Evolutionary conservation across 1,140 invertebrate species (phyloP).

Genomic region (Lithobius niger): DNA sequence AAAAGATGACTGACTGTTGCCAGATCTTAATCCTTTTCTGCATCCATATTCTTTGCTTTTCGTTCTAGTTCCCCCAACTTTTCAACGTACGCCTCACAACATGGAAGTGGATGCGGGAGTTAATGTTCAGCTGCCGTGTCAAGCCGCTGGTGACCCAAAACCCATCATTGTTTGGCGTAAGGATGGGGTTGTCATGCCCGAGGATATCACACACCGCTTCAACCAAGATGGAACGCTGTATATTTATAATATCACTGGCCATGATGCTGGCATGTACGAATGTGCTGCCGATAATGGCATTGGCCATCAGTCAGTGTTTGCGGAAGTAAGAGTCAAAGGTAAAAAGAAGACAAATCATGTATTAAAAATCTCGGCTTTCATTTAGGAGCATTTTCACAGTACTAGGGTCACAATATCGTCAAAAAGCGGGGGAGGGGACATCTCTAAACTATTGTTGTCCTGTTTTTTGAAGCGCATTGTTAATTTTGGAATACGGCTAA

Average conservation of each 20-base stretch:
- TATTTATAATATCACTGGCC: constrained; percentile 54
- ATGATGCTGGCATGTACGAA: constrained; percentile 74
- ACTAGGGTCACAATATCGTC: no score
- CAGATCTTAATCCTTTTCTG: no score
- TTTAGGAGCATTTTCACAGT: no score
- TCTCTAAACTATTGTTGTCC: no score
- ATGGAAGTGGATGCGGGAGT: constrained; percentile 53
- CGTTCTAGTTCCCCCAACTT: constrained; percentile 36
- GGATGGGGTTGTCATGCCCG: constrained; percentile 46
- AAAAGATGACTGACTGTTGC: no score
- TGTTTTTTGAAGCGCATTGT: no score
- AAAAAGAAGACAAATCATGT: no score
- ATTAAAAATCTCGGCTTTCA: no score
- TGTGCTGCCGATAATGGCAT: constrained; percentile 68
- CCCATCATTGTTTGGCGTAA: constrained; percentile 66
- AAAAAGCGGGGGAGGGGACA: no score
- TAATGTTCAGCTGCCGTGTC: constrained; percentile 61
- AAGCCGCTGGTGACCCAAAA: constrained; percentile 58
- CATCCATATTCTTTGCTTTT: constrained; percentile 4
- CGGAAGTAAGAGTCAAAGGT: constrained; percentile 48
- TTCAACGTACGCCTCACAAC: constrained; percentile 49
- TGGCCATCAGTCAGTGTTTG: constrained; percentile 54
- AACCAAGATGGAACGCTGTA: constrained; percentile 51
- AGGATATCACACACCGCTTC: constrained; percentile 24
- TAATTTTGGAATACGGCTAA: no score